These are phyloP conservation scores for Artibeus jamaicensis DNA, from an alignment of 2,797 vertebrate species.

Conservation along the genomic window DNA sequence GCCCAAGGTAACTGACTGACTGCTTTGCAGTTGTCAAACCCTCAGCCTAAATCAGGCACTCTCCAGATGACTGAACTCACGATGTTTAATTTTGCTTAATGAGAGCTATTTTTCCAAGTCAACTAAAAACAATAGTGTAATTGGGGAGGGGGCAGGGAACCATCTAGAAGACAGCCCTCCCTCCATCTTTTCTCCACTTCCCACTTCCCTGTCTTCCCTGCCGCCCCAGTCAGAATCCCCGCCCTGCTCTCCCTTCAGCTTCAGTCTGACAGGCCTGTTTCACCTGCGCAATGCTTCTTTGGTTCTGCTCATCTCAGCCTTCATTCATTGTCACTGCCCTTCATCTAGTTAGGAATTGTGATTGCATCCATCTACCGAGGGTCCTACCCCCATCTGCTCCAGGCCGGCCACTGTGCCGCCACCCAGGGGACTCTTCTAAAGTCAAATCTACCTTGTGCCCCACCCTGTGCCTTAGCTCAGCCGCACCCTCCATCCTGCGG, in stretches of 20 bases:
- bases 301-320: background rate
- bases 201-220: background rate
- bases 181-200: background rate
- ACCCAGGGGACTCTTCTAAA: background rate
- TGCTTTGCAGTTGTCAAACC: background rate
- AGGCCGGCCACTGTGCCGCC: background rate
- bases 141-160: fast-evolving
- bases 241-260: background rate
- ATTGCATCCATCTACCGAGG: fast-evolving
- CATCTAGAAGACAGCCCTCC: background rate
- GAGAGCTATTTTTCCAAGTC: background rate
- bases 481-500: background rate
- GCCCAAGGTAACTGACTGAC: slow-evolving; percentile 89
- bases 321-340: background rate
- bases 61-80: background rate
- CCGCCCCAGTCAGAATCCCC: background rate
- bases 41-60: background rate
- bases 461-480: background rate
- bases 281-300: background rate
- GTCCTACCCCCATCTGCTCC: background rate
- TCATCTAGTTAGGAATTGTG: background rate
- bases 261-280: background rate
- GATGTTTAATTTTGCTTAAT: background rate
- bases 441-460: background rate
- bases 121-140: background rate